Conservation (phyloP, 1,140 invertebrate species). For the Drosophila setifemur region DNA sequence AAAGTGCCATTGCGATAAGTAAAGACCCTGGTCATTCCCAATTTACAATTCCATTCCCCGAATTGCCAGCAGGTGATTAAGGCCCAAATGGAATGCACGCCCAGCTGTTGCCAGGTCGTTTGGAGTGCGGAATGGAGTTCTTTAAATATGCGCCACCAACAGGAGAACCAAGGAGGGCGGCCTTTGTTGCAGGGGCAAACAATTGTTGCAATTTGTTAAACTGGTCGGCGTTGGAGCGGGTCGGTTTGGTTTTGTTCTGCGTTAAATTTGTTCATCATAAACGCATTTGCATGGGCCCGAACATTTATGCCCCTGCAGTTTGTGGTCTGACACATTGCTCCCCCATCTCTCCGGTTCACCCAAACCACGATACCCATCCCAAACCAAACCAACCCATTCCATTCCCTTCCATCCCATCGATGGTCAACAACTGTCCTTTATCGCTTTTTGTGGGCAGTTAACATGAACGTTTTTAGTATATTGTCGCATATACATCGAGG, state of each 20-base stretch:
- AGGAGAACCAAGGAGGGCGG: neutral
- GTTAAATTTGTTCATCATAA: constrained; percentile 77
- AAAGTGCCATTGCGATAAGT: too few species aligned
- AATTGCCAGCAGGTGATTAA: constrained; percentile 56
- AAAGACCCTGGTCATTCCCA: too few species aligned
- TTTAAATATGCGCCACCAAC: constrained; percentile 37
- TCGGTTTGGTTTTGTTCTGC: constrained; percentile 36
- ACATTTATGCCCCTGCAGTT: constrained; percentile 54
- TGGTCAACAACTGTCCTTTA: constrained; percentile 68
- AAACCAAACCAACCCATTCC: neutral
- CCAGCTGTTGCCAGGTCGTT: constrained; percentile 50
- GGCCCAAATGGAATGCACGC: constrained; percentile 21
- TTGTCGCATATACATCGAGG: constrained; percentile 12
- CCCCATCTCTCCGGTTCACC: neutral
- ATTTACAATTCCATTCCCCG: constrained; percentile 23
- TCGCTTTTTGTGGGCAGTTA: constrained; percentile 78
- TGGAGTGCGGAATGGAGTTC: constrained; percentile 9
- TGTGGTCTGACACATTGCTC: constrained; percentile 62
- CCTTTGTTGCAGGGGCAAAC: constrained; percentile 8
- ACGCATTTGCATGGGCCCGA: constrained; percentile 58
- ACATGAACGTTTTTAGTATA: constrained; percentile 58
- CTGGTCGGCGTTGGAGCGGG: constrained; percentile 13
- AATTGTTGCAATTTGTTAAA: constrained; percentile 58
- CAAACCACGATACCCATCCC: neutral
- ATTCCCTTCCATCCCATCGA: constrained; percentile 7